Evolutionary conservation across 2,888 invertebrate genomes (phyloP).

Genomic region (Sarcophaga variegata): DNA sequence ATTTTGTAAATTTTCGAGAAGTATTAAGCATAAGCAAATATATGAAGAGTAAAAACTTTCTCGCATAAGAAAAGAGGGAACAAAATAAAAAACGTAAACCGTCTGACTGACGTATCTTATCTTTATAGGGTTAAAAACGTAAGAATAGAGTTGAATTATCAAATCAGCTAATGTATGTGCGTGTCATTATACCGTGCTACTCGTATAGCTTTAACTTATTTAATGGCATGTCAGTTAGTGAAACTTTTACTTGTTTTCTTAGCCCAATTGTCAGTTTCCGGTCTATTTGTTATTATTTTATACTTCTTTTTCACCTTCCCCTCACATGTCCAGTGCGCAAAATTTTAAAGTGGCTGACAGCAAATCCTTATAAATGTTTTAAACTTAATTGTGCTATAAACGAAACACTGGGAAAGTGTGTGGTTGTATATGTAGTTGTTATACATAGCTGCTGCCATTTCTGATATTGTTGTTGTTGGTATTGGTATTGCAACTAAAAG

Average conservation of each 20-base stretch:
- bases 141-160: too few relatives aligned
- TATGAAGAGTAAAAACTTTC: too few relatives aligned
- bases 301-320: slow-evolving; percentile 35
- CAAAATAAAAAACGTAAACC: too few relatives aligned
- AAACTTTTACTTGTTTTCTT: slow-evolving; percentile 15
- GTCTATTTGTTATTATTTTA: slow-evolving; percentile 42
- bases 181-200: too few relatives aligned
- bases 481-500: slow-evolving; percentile 31
- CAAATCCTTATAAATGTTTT: slow-evolving; percentile 58
- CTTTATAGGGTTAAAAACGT: too few relatives aligned
- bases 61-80: too few relatives aligned
- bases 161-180: too few relatives aligned
- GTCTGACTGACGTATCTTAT: too few relatives aligned
- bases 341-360: slow-evolving; percentile 14
- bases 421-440: slow-evolving; percentile 5
- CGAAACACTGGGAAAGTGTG: slow-evolving; percentile 48
- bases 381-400: slow-evolving; percentile 62
- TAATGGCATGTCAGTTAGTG: slow-evolving; percentile 34
- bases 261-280: slow-evolving; percentile 54
- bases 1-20: too few relatives aligned
- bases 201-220: too few relatives aligned
- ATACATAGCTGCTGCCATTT: background rate
- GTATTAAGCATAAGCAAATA: too few relatives aligned
- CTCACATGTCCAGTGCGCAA: slow-evolving; percentile 23
- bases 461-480: background rate